These are phyloP conservation scores for Sparidentex hasta DNA, from an alignment of 2,797 vertebrate genomes.

Conservation along the genomic window DNA sequence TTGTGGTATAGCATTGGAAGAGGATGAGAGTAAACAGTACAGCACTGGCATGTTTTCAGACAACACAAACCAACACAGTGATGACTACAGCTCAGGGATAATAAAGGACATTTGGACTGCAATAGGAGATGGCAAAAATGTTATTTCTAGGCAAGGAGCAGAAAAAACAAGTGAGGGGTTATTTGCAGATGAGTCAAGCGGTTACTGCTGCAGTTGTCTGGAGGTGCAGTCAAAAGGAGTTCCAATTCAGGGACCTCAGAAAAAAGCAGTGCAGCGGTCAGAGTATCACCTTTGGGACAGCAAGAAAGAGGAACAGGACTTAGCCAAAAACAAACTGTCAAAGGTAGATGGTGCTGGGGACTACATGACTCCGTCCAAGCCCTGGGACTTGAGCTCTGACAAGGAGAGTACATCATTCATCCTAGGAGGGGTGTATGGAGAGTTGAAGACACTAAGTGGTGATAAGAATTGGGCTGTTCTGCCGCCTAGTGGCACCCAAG, in stretches of 20 bases:
- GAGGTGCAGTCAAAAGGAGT: constrained; percentile 88
- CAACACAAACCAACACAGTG: constrained; percentile 88
- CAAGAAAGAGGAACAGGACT: constrained; percentile 91
- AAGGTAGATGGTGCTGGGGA: constrained; percentile 92
- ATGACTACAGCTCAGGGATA: constrained; percentile 97
- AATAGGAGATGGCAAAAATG: constrained; percentile 88
- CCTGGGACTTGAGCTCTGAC: constrained; percentile 92
- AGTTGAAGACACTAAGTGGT: constrained; percentile 92
- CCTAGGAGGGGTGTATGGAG: constrained; percentile 97
- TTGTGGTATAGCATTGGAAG: constrained; percentile 97
- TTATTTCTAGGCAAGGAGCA: constrained; percentile 79
- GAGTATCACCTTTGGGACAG: constrained; percentile 99
- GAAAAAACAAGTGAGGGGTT: constrained; percentile 89
- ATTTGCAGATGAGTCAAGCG: constrained; percentile 89
- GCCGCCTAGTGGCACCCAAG: constrained; percentile 88
- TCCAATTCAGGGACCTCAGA: constrained; percentile 87
- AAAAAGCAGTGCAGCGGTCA: constrained; percentile 95
- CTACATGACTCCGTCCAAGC: constrained; percentile 96
- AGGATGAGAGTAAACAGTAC: constrained; percentile 91
- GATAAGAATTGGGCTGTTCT: constrained; percentile 96
- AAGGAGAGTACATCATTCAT: constrained; percentile 95
- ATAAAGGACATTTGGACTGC: constrained; percentile 99
- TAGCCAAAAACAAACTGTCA: constrained; percentile 89
- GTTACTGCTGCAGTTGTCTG: constrained; percentile 91
- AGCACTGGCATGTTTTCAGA: constrained; percentile 88